Evolutionary conservation across 1,140 invertebrate genomes (phyloP).

Genomic region (Drosophila rhopaloa): DNA sequence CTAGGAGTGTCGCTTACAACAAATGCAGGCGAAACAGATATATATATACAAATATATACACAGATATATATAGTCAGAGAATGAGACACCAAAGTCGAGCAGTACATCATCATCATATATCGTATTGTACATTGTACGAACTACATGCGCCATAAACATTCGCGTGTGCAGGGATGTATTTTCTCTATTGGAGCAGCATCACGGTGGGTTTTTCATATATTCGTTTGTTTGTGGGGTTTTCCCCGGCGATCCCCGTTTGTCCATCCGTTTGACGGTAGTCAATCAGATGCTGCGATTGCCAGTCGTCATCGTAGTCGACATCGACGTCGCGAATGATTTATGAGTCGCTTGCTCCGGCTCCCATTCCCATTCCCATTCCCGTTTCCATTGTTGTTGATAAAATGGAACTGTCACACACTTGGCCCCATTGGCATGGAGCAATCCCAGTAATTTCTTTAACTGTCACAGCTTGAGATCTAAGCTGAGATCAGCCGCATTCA

Average conservation of each 20-base stretch:
- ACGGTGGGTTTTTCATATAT: conserved; percentile 17
- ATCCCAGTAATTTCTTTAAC: conserved; percentile 64
- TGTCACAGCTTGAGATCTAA: conserved; percentile 43
- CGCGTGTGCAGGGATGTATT: conserved; percentile 14
- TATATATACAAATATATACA: conserved; percentile 1
- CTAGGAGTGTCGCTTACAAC: conserved; percentile 49
- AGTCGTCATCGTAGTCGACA: conserved; percentile 79
- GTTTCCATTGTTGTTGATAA: conserved; percentile 46
- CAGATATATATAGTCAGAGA: conserved; percentile 14
- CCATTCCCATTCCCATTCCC: not conserved
- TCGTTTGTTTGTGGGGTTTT: conserved; percentile 23
- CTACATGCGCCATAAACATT: conserved; percentile 25
- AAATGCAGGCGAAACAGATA: conserved; percentile 50
- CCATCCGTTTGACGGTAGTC: conserved; percentile 71
- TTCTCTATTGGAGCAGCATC: conserved; percentile 28
- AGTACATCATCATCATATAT: conserved; percentile 47
- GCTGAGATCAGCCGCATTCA: conserved; percentile 30
- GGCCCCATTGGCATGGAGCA: conserved; percentile 41
- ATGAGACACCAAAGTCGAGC: conserved; percentile 17
- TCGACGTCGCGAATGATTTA: conserved; percentile 78
- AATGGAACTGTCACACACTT: conserved; percentile 73
- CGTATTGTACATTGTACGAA: conserved; percentile 29
- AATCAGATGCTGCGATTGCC: conserved; percentile 76
- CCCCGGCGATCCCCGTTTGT: conserved; percentile 14
- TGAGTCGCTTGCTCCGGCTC: conserved; percentile 54